These are phyloP conservation scores for Xiphophorus couchianus DNA, from an alignment of 2,113 vertebrate species.

Conservation along the genomic window DNA sequence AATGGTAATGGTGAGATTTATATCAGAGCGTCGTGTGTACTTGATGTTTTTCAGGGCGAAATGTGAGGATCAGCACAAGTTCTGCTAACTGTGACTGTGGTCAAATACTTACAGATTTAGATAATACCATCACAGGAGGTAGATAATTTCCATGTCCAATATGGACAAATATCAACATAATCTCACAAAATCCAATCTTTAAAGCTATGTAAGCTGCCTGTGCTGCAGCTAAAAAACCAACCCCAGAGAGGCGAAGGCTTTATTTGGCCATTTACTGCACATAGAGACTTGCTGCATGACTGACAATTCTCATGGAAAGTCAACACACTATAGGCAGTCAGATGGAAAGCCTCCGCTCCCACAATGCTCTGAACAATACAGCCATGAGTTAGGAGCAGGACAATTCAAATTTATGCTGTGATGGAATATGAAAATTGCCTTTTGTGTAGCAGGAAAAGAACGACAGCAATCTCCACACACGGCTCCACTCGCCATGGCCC, in stretches of 20 bases:
- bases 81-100: constrained; percentile 28
- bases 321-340: constrained; percentile 44
- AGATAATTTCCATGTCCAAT: constrained; percentile 36
- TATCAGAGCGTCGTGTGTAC: neutral
- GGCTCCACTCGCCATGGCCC: constrained; percentile 25
- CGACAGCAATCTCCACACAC: constrained; percentile 21
- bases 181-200: constrained; percentile 61
- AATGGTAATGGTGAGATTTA: constrained; percentile 19
- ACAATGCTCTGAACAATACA: constrained; percentile 51
- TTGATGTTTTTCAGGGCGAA: constrained; percentile 31
- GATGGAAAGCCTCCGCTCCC: constrained; percentile 43
- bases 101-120: constrained; percentile 37
- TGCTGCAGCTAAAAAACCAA: constrained; percentile 43
- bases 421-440: constrained; percentile 61
- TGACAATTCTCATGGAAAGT: constrained; percentile 60
- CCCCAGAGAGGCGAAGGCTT: constrained; percentile 49
- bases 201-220: constrained; percentile 31
- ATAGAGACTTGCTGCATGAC: constrained; percentile 51
- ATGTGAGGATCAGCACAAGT: constrained; percentile 14
- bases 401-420: constrained; percentile 54
- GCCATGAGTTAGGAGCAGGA: constrained; percentile 48
- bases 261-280: constrained; percentile 52
- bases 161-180: constrained; percentile 54
- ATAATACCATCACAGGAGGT: constrained; percentile 41
- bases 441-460: constrained; percentile 53